Percentiles rank a stretch among this genome's conserved stretches.
Conservation (phyloP, 2,797 vertebrate species). For the Valencia hispanica region DNA sequence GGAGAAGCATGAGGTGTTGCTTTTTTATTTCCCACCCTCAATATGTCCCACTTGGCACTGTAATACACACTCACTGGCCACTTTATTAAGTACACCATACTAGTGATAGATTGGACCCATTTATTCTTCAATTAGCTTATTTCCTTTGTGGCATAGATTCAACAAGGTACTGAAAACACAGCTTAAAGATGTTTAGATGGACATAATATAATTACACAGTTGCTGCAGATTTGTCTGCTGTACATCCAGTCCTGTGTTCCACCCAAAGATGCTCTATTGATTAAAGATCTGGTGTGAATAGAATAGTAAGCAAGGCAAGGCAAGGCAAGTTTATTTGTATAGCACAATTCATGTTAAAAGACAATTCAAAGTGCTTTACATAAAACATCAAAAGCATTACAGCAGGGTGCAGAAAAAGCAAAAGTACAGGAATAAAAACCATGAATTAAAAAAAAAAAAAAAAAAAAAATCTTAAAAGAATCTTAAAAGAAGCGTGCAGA, state of each 20-base stretch:
- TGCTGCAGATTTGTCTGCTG: background rate
- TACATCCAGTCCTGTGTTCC: background rate
- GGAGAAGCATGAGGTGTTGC: constrained; percentile 32
- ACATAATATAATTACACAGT: background rate
- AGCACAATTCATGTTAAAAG: no score
- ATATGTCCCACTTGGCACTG: constrained; percentile 23
- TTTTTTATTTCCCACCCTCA: constrained; percentile 34
- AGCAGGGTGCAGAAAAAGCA: no score
- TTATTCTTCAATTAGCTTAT: background rate
- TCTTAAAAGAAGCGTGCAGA: no score
- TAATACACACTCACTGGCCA: constrained; percentile 8
- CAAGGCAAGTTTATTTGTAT: no score
- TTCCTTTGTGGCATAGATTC: background rate
- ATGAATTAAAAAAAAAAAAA: no score
- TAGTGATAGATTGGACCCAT: background rate
- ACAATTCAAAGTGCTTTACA: no score
- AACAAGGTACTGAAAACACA: background rate
- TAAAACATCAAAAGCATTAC: no score
- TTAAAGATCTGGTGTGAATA: background rate
- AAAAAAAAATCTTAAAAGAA: no score
- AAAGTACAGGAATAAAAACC: no score
- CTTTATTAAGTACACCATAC: background rate
- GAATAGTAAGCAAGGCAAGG: no score
- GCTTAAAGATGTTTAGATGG: background rate
- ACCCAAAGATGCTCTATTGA: background rate